Base-by-base conservation (phyloP, 2,113 vertebrate genomes). In the Penelope pileata region DNA sequence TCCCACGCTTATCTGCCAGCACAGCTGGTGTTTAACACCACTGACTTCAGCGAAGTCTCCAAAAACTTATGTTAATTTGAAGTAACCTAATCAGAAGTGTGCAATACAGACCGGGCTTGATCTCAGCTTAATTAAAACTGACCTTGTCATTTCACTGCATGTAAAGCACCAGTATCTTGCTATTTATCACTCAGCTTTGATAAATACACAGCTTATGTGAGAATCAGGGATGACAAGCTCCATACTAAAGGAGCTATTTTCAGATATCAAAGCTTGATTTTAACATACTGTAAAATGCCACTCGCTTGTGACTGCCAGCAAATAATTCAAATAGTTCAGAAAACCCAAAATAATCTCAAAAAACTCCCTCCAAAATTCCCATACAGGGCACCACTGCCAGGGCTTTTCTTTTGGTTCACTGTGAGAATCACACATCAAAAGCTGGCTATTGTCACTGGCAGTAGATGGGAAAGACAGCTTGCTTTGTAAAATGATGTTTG, bases 1-100 rank as follows among this genome's bases (percentile, higher is more conserved):
- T 98, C 98, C 98, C 98, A 98, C 96, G 95, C 98, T 98, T 98
- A 98, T 98, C 98, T 98, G 98, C 98, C 98, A 98, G 98, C 98
- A 98, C 98, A 98, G 98, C 98, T 98, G 98, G 98, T 98, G 98
- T 98, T 98, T 98, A 98, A 98, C 98, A 98, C 97, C 95, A 97
- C 97, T 98, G 98, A 98, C 98, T 98, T 98, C 97, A 98, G 96
- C 95, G 88, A 98, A 98, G 97, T 98, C 98, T 98, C 98, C 97
- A 97, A 98, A 98, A 98, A 98, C 97, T 98, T 97, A 97, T 98
- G 98, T 98, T 98, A 98, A 98, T 98, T 98, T 98, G 96, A 98
- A 98, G 97, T 98, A 98, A 98, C 97, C 98, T 98, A 98, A 98
- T 98, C 98, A 98, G 97, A 98, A 98, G 97, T 97, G 95, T 98